These are phyloP conservation scores for Heterochromis multidens DNA, from an alignment of 2,113 vertebrate genomes.

Conservation along the genomic window DNA sequence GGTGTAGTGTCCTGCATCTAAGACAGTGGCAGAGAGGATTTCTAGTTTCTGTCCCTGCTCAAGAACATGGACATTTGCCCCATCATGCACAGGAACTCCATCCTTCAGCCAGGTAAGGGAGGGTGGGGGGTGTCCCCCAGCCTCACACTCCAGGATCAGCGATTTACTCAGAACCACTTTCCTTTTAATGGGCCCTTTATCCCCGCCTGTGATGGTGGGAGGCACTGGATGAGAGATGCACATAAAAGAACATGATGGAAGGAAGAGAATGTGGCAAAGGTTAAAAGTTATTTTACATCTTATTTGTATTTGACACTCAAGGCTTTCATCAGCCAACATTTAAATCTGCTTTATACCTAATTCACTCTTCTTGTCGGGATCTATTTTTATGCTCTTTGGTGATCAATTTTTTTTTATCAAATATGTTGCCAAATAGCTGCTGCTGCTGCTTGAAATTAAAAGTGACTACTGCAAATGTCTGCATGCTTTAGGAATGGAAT, in stretches of 20 bases:
- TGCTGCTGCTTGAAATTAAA: constrained; percentile 26
- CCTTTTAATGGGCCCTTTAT: constrained; percentile 70
- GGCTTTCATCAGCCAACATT: neutral
- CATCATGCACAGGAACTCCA: constrained; percentile 80
- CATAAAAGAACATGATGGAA: neutral
- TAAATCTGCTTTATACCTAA: neutral
- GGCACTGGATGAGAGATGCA: constrained; percentile 76
- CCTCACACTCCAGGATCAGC: constrained; percentile 85
- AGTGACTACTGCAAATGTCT: neutral
- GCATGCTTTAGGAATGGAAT: neutral
- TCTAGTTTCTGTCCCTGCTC: constrained; percentile 84
- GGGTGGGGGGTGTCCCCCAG: constrained; percentile 86
- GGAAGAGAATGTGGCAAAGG: neutral
- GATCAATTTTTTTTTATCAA: neutral
- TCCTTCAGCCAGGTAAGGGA: constrained; percentile 93
- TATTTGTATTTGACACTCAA: neutral
- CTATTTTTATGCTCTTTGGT: neutral
- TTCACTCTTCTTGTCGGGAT: neutral
- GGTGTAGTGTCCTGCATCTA: constrained; percentile 82
- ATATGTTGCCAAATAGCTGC: neutral
- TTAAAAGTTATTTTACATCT: neutral
- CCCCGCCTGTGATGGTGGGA: constrained; percentile 81
- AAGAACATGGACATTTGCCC: constrained; percentile 75
- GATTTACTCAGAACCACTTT: constrained; percentile 82
- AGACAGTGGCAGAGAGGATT: constrained; percentile 72